Base-by-base conservation (phyloP, 2,797 vertebrate genomes). In the Eutrigla gurnardus region DNA sequence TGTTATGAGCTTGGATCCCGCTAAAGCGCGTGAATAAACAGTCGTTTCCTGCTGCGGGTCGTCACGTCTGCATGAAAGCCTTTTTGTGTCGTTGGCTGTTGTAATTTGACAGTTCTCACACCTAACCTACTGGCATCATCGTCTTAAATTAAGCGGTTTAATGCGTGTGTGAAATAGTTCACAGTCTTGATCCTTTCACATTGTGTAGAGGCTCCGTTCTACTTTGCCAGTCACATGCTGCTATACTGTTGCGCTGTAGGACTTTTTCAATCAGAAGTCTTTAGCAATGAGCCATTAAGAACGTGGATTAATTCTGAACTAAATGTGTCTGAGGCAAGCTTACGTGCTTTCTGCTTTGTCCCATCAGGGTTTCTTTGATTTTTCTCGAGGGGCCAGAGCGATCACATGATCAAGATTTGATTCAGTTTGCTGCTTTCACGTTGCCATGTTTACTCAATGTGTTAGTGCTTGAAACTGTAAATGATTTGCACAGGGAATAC, bases 361-460 rank as follows among this genome's bases (percentile, higher is more conserved):
- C 55, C 55, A 64, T 83, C 75, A 78, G 13, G 47, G 39, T 77
- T 74, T 73, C 36, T 71, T 32, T 79, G 10, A 55, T 65, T 74
- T 77, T 72, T 76, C 43, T 7, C 25, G 25, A 2, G 25, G 25
- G 63, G 52, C 61, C 47, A 7, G 32, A 88, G 85, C 3, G 4
- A 86, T 70, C 82, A 78, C 70, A 73, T 90, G 82, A 86, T 75
- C 42, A 62, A 87, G 83, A 85, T 89, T 86, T 77, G 77, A 85
- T 85, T 32, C 65, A 70, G 45, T 82, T 77, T 82, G 50, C 50
- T 84, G 69, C 66, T 71, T 86, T 89, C 50, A 37, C n/a, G 9
- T 81, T 73, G 69, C 75, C 18, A 1, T 58, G 45, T 68, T 82
- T 78, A 57, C 69, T 46, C 75, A 82, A 46, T 50, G 54, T 63